Percentiles rank a stretch among this genome's conserved stretches.
phyloP scores from a whole-genome alignment of 2,888 invertebrate genomes.

The Lepidonotus clava region DNA sequence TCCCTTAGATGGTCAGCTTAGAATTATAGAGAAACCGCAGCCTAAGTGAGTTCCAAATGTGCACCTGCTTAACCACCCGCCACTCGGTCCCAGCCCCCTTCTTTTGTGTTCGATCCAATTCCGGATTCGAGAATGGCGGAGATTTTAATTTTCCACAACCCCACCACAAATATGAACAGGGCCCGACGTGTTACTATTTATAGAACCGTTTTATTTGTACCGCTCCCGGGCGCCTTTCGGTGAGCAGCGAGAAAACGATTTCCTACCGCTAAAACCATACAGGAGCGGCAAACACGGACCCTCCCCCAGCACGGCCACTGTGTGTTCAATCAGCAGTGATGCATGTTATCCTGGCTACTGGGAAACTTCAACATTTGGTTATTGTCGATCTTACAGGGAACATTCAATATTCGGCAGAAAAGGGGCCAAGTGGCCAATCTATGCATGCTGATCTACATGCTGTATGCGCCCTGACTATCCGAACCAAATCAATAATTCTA shows the following conservation, averaged over 20 bases:
- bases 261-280: neutral
- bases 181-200: neutral
- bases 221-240: neutral
- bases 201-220: constrained; percentile 11
- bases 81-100: no score
- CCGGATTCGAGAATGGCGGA: constrained; percentile 13
- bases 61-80: constrained; percentile 31
- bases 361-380: constrained; percentile 17
- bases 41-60: no score
- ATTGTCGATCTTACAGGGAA: neutral
- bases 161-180: constrained; percentile 28
- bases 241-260: neutral
- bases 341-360: neutral
- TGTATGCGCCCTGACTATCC: no score
- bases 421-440: neutral
- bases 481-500: no score
- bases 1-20: no score
- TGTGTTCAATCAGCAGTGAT: neutral
- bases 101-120: neutral
- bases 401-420: neutral
- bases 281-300: neutral
- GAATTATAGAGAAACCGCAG: no score
- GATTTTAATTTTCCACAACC: constrained; percentile 24
- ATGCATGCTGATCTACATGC: neutral
- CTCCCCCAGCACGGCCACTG: neutral